Evolutionary conservation across 2,113 vertebrate genomes (phyloP).

Genomic region (Gambusia affinis): DNA sequence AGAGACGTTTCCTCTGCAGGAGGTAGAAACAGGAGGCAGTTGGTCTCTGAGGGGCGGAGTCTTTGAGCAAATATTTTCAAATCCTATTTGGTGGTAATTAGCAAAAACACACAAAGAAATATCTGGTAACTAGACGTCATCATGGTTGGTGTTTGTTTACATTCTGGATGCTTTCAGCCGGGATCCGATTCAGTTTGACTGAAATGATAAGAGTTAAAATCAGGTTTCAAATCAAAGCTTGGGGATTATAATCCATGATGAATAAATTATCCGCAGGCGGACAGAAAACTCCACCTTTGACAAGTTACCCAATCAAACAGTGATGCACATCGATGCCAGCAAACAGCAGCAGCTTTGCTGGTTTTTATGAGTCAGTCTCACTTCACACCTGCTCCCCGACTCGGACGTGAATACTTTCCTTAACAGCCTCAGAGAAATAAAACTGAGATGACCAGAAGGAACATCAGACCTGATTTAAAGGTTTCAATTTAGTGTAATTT

Average conservation of each 20-base stretch:
- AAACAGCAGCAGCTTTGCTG: neutral
- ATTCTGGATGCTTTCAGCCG: no score
- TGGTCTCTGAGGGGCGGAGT: neutral
- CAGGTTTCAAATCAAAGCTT: neutral
- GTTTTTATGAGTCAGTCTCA: no score
- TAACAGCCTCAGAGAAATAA: no score
- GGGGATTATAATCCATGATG: neutral
- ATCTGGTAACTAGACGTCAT: neutral
- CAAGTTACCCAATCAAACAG: no score
- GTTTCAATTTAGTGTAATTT: no score
- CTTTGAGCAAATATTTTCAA: neutral
- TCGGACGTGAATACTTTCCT: no score
- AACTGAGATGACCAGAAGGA: no score
- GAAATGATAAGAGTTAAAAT: neutral
- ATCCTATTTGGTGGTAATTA: neutral
- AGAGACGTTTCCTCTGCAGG: neutral
- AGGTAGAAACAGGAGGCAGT: constrained; percentile 13
- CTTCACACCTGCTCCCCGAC: no score
- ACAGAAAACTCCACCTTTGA: no score
- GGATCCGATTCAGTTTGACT: neutral
- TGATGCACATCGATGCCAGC: neutral
- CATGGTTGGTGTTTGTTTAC: neutral
- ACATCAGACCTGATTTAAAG: no score
- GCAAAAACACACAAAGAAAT: neutral
- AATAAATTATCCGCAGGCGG: neutral